Base-by-base conservation (phyloP, 2,888 invertebrate species). In the Lepidocyrtinus sp. region DNA sequence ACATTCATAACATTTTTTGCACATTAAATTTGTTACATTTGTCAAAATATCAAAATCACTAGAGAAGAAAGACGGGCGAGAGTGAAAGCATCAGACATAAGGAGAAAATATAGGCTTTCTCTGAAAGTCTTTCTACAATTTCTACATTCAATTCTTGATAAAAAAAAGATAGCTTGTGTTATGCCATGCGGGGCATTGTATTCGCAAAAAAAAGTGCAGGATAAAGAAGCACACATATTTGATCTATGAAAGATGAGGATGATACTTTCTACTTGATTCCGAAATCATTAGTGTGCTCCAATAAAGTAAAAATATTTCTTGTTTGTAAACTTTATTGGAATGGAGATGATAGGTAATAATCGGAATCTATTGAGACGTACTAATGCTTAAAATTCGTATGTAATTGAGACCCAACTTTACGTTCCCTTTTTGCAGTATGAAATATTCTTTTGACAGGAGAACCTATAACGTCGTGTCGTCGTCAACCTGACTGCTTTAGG, bases 1-100 rank as follows among this genome's bases (percentile, higher is more conserved):
- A 70, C 79, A 82, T 83, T 82, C 80, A 83, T 82, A 76, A 82
- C 71, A 83, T 84, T 85, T 84, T 84, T 85, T 84, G 84, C 82
- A 83, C 84, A 85, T 85, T 83, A 85, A 85, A 84, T 74, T 80
- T 81, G 81, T 76, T 78, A 80, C 80, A 77, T 83, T 80, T 82
- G 82, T 82, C 82, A 82, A 82, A 82, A 82, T 77, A 82, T 82
- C 81, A 81, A 73, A 76, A 62, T 61, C 68, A 70, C 26, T 21
- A 46, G 59, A 25, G 17, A 26, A 50, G 55, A 19, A 50, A 50
- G 59, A n/a, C n/a, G n/a, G n/a, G n/a, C 9, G 55, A 65, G 27
- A 27, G 2, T 59, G 59, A 19, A 36, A 36, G 36, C 36, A 7
- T 36, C 9, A 62, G 62, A 17, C 12, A 64, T 25, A 36, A 55